phyloP scores from a whole-genome alignment of 2,888 invertebrate species.

The Ophioninae sp. region DNA sequence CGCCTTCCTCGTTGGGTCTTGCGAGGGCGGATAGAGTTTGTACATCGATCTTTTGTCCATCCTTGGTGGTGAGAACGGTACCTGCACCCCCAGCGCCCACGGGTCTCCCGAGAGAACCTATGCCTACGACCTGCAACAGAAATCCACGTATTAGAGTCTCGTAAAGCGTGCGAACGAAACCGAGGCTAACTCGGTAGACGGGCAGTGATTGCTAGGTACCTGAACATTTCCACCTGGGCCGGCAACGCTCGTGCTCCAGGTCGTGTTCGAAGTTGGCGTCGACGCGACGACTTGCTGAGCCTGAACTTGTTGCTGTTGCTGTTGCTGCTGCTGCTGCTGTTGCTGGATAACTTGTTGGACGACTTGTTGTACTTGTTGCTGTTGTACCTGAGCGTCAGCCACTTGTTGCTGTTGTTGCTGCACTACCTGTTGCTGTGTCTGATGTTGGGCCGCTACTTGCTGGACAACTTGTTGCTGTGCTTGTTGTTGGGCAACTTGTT shows the following conservation, averaged over 20 bases:
- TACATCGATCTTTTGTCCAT: slow-evolving; percentile 79
- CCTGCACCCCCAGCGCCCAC: slow-evolving; percentile 63
- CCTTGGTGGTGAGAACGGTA: slow-evolving; percentile 78
- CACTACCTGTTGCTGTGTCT: slow-evolving; percentile 71
- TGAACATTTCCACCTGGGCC: slow-evolving; percentile 79
- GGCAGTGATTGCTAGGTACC: slow-evolving; percentile 63
- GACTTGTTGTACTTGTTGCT: slow-evolving; percentile 68
- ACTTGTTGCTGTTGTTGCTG: slow-evolving; percentile 71
- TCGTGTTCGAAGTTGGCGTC: slow-evolving; percentile 77
- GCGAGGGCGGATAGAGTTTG: slow-evolving; percentile 75
- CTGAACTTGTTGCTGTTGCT: slow-evolving; percentile 75
- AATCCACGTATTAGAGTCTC: not conserved
- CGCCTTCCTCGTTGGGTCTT: slow-evolving; percentile 72
- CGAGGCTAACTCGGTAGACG: not conserved
- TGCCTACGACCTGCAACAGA: slow-evolving; percentile 75
- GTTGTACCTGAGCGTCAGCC: slow-evolving; percentile 73
- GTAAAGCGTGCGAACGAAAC: not conserved
- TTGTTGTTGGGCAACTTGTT: slow-evolving; percentile 74
- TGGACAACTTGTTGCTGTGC: slow-evolving; percentile 63
- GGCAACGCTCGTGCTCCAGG: slow-evolving; percentile 78
- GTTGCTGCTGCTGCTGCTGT: slow-evolving; percentile 69
- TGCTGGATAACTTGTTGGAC: slow-evolving; percentile 62
- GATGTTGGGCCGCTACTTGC: slow-evolving; percentile 62
- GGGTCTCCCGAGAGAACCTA: slow-evolving; percentile 75
- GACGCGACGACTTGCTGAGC: slow-evolving; percentile 79